A percentile compares a stretch with the other conserved stretches of the same genome.
Conservation (phyloP, 1,140 invertebrate species). For the Leptinotarsa defecta region DNA sequence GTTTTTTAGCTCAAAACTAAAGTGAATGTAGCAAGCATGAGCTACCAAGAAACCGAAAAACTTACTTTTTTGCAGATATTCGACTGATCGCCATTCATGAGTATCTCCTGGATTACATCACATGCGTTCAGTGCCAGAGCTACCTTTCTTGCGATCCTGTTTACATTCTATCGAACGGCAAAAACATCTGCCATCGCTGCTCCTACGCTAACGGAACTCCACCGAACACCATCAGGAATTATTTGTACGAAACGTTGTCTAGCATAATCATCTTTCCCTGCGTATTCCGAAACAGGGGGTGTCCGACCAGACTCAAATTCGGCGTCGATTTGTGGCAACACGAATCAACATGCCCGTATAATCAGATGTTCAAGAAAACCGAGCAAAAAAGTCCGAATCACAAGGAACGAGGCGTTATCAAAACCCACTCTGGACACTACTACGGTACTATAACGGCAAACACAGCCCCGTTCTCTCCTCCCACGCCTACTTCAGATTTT, state of each 20-base stretch:
- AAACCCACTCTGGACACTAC: slow-evolving; percentile 49
- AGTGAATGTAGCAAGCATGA: too few species aligned
- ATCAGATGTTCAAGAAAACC: slow-evolving; percentile 26
- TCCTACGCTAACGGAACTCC: slow-evolving; percentile 37
- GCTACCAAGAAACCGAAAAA: neutral
- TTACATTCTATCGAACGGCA: slow-evolving; percentile 41
- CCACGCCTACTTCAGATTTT: slow-evolving; percentile 25
- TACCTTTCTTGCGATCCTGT: slow-evolving; percentile 48
- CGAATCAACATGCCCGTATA: slow-evolving; percentile 48
- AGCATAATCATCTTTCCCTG: slow-evolving; percentile 48
- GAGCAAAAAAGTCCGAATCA: slow-evolving; percentile 11
- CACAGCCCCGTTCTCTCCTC: slow-evolving; percentile 40
- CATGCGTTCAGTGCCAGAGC: slow-evolving; percentile 45
- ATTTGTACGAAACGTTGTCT: slow-evolving; percentile 42
- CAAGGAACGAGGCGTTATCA: slow-evolving; percentile 46
- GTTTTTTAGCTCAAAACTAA: too few species aligned
- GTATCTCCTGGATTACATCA: slow-evolving; percentile 41
- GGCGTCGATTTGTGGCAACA: slow-evolving; percentile 45
- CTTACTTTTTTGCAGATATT: slow-evolving; percentile 43
- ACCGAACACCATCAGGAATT: slow-evolving; percentile 40
- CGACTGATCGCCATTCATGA: slow-evolving; percentile 43
- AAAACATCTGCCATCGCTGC: slow-evolving; percentile 51
- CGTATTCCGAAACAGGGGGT: slow-evolving; percentile 40
- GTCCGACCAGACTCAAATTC: slow-evolving; percentile 41
- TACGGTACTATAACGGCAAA: slow-evolving; percentile 51